Conservation (phyloP, 2,888 invertebrate species). For the Cyclophora punctaria region DNA sequence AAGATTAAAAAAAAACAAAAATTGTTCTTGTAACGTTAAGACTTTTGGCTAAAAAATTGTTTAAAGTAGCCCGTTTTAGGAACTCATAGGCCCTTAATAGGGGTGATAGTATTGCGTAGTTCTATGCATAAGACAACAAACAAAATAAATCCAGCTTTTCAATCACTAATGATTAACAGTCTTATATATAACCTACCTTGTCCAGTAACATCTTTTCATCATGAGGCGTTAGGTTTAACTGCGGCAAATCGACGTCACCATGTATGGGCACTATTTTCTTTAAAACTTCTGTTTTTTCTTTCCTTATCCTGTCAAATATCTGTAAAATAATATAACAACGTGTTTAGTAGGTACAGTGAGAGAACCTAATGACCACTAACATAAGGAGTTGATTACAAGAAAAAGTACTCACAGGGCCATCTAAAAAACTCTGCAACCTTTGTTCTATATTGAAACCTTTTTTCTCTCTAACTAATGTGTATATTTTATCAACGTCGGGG, state of each 20-base stretch:
- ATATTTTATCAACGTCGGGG: conserved; percentile 80
- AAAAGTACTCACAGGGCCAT: conserved; percentile 44
- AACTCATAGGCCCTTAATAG: too few relatives aligned
- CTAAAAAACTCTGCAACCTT: conserved; percentile 75
- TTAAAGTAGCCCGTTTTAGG: too few relatives aligned
- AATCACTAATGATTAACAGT: neutral
- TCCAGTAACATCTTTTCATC: conserved; percentile 51
- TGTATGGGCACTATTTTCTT: conserved; percentile 81
- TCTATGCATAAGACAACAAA: neutral
- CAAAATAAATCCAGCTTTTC: neutral
- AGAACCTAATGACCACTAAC: conserved; percentile 1
- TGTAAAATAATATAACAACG: conserved; percentile 40
- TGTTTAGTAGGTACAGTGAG: neutral
- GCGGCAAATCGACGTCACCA: conserved; percentile 84
- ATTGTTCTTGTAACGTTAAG: too few relatives aligned
- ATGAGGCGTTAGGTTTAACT: conserved; percentile 80
- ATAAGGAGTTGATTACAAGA: neutral
- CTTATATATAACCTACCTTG: conserved; percentile 17
- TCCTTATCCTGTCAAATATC: conserved; percentile 81
- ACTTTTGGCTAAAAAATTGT: too few relatives aligned
- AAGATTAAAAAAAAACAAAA: too few relatives aligned
- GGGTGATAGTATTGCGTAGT: too few relatives aligned
- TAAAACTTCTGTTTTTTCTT: conserved; percentile 77
- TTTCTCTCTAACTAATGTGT: conserved; percentile 81
- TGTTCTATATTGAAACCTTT: conserved; percentile 73